phyloP scores from a whole-genome alignment of 2,113 vertebrate species.

The Hoplias malabaricus region DNA sequence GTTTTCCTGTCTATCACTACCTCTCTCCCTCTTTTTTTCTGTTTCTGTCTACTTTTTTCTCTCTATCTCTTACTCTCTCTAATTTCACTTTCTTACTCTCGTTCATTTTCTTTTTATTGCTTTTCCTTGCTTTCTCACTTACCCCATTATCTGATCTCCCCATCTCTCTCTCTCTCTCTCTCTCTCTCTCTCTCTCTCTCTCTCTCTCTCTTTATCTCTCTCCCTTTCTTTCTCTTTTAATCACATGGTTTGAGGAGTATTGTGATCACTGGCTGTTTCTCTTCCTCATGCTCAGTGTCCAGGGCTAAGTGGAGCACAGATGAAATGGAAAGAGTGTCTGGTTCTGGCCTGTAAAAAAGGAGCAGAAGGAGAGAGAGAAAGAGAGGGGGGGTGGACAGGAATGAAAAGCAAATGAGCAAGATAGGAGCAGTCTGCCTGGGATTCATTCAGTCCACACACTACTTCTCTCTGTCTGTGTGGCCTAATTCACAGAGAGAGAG shows the following conservation, averaged over 20 bases:
- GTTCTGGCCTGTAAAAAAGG: not conserved
- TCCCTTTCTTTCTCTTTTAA: not conserved
- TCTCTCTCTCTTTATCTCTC: not conserved
- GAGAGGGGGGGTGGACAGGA: too few species aligned
- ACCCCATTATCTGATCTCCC: too few species aligned
- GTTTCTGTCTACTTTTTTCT: not conserved
- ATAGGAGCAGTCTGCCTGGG: constrained; percentile 5
- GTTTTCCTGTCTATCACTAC: too few species aligned
- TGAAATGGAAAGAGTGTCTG: not conserved
- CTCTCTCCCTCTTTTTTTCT: not conserved
- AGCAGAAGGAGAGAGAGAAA: not conserved
- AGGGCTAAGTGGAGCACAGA: not conserved
- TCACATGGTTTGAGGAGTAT: not conserved
- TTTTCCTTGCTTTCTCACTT: not conserved
- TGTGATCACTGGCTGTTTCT: not conserved
- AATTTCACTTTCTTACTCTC: not conserved
- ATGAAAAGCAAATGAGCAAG: too few species aligned
- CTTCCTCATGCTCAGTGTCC: not conserved
- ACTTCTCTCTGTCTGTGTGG: constrained; percentile 36
- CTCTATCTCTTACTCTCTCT: not conserved
- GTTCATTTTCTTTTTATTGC: not conserved
- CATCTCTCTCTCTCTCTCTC: not conserved
- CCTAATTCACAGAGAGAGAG: constrained; percentile 32
- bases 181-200: not conserved
- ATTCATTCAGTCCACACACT: constrained; percentile 44